Evolutionary conservation across 1,140 invertebrate genomes (phyloP).

Genomic region (Mactra quadrangularis): DNA sequence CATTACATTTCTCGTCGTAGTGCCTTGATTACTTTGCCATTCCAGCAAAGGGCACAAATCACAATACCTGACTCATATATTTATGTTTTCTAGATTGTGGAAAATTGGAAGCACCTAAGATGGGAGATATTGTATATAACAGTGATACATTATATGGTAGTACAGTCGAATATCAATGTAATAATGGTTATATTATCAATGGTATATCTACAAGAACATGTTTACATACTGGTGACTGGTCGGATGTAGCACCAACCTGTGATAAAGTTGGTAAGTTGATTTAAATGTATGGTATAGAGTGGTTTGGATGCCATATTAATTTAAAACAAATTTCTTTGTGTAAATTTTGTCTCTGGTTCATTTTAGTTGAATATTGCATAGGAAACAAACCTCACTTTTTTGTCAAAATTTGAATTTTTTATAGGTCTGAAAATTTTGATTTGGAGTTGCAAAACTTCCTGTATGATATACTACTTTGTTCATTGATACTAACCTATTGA

Average conservation of each 20-base stretch:
- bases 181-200: slow-evolving; percentile 85
- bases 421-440: too few relatives aligned
- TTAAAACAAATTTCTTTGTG: neutral
- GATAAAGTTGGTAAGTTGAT: slow-evolving; percentile 70
- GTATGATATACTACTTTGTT: too few relatives aligned
- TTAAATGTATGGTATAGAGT: neutral
- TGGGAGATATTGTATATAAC: slow-evolving; percentile 34
- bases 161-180: slow-evolving; percentile 80
- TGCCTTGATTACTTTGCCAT: too few relatives aligned
- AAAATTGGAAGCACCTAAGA: slow-evolving; percentile 19
- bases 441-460: too few relatives aligned
- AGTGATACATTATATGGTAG: slow-evolving; percentile 49
- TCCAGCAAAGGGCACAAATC: too few relatives aligned
- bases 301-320: neutral
- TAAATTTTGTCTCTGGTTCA: neutral
- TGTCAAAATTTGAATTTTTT: too few relatives aligned
- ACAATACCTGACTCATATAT: too few relatives aligned
- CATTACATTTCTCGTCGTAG: too few relatives aligned
- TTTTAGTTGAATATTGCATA: neutral
- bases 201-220: slow-evolving; percentile 55
- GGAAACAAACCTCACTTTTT: too few relatives aligned
- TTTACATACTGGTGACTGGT: slow-evolving; percentile 93
- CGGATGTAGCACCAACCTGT: slow-evolving; percentile 91
- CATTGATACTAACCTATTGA: too few relatives aligned
- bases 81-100: slow-evolving; percentile 60